Evolutionary conservation across 2,888 invertebrate genomes (phyloP), one percentile per base, ranked within the genome.

Genomic region (Trichopoda pennipes): DNA sequence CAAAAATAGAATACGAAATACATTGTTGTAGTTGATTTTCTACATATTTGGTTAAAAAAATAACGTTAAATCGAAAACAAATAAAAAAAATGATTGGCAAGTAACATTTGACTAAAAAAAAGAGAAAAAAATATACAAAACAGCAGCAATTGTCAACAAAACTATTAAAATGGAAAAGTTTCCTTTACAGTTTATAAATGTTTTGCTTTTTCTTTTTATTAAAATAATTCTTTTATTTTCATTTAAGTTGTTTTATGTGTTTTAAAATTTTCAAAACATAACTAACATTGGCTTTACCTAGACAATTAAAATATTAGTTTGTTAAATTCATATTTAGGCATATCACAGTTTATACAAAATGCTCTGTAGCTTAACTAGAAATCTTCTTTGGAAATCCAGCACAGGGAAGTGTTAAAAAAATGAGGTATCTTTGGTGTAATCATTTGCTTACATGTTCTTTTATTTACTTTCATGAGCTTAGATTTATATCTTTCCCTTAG

Each of bases 51-150:
- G 78, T 38, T 32, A 1, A 21, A 49, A 75, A 58, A 7, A 7
- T 19, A 63, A 38, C 23, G 21, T n/a, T 35, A 53, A 35, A 60
- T 4, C 16, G n/a, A n/a, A n/a, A n/a, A n/a, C n/a, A n/a, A n/a
- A n/a, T n/a, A n/a, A n/a, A 51, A 44, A 58, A 60, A 66, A 66
- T 73, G 72, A 79, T 66, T 79, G 78, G 60, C 72, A 78, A 72
- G 44, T 44, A 66, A 78, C 72, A 72, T 66, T 70, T 72, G 66
- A n/a, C n/a, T n/a, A n/a, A 12, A 38, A 38, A 12, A 38, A 38
- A 38, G 12, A 38, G n/a, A n/a, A n/a, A 12, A 38, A 35, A 72
- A 72, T 56, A 47, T 38, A 16, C 32, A 63, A 49, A 49, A 47
- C 21, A 44, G 6, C 19, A 56, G 23, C 42, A 47, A 19, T 19